These are phyloP conservation scores for Toxostoma redivivum DNA, from an alignment of 2,113 vertebrate genomes.

Conservation along the genomic window DNA sequence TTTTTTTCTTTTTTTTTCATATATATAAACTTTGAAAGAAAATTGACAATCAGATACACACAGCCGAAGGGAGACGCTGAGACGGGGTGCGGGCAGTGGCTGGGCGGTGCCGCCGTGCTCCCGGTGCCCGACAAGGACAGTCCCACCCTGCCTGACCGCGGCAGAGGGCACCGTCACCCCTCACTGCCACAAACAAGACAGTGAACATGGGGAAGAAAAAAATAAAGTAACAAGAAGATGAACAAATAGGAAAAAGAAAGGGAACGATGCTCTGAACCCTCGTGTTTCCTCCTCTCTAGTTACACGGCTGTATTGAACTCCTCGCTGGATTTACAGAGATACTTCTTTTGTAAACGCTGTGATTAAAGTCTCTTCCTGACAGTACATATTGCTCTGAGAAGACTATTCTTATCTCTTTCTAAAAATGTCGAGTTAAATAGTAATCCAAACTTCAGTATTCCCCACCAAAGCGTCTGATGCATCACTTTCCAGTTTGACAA, in stretches of 20 bases:
- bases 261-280: constrained; percentile 25
- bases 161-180: not conserved
- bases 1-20: not conserved
- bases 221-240: not conserved
- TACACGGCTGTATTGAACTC: constrained; percentile 54
- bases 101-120: not conserved
- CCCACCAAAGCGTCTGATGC: constrained; percentile 41
- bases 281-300: constrained; percentile 60
- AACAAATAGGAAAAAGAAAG: not conserved
- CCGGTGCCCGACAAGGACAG: not conserved
- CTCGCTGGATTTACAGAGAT: constrained; percentile 60
- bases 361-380: constrained; percentile 55
- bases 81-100: not conserved
- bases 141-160: not conserved
- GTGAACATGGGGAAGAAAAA: not conserved
- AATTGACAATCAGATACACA: constrained; percentile 75
- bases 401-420: constrained; percentile 37
- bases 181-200: not conserved
- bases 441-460: constrained; percentile 66
- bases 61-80: constrained; percentile 24
- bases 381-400: constrained; percentile 22
- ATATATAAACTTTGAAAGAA: constrained; percentile 67
- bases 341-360: constrained; percentile 66
- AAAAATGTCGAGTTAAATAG: constrained; percentile 60
- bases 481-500: constrained; percentile 70